Percentiles rank a stretch among this genome's conserved stretches.
Conservation (phyloP, 2,797 vertebrate genomes). For the Austrolebias charrua region DNA sequence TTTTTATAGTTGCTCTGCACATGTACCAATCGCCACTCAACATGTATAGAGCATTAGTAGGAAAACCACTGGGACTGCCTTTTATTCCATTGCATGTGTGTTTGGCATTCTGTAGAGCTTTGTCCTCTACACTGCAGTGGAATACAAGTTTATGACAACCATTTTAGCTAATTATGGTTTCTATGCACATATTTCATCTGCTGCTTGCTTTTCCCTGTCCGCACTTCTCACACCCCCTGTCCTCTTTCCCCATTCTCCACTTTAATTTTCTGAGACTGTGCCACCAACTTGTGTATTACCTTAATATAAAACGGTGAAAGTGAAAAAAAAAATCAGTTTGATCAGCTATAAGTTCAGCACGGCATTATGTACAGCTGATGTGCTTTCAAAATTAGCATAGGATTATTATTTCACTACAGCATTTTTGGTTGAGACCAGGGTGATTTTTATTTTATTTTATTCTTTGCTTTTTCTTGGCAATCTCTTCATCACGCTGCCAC, state of each 20-base stretch:
- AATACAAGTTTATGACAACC: conserved; percentile 34
- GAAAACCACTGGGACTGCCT: conserved; percentile 4
- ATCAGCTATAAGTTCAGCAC: conserved; percentile 56
- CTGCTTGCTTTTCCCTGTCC: conserved; percentile 53
- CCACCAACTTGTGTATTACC: conserved; percentile 58
- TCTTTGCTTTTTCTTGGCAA: conserved; percentile 13
- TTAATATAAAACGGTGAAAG: conserved; percentile 54
- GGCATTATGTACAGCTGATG: conserved; percentile 41
- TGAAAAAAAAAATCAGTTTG: conserved; percentile 54
- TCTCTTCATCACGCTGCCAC: conserved; percentile 22
- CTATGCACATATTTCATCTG: conserved; percentile 66
- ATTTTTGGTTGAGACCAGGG: conserved; percentile 16
- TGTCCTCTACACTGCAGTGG: conserved; percentile 42
- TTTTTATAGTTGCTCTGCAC: conserved; percentile 32
- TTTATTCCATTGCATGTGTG: conserved; percentile 18
- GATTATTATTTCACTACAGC: conserved; percentile 22
- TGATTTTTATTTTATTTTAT: too few relatives aligned
- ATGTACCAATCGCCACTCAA: conserved; percentile 38
- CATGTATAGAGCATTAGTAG: conserved; percentile 20
- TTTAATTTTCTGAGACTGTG: conserved; percentile 54
- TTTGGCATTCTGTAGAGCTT: conserved; percentile 29
- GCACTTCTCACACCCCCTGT: conserved; percentile 40
- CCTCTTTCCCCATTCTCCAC: conserved; percentile 19
- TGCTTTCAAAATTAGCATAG: conserved; percentile 46
- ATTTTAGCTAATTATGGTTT: conserved; percentile 68